These are phyloP conservation scores for Eupithecia exiguata DNA, from an alignment of 2,888 invertebrate genomes.

Conservation along the genomic window DNA sequence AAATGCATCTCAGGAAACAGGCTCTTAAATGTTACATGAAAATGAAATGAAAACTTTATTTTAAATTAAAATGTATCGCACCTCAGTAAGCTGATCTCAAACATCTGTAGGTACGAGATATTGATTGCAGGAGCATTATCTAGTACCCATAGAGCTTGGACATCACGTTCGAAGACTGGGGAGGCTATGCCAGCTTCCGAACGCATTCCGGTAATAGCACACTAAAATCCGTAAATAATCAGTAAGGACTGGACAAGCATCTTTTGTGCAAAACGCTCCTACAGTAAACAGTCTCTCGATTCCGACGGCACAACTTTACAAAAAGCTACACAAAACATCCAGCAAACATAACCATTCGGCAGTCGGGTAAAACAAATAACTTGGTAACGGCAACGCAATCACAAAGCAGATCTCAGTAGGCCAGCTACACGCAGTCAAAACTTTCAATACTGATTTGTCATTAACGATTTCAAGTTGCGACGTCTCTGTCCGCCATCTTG, in stretches of 20 bases:
- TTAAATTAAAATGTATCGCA: constrained; percentile 47
- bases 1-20: constrained; percentile 64
- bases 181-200: constrained; percentile 8
- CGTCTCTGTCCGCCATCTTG: constrained; percentile 39
- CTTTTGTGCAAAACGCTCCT: constrained; percentile 63
- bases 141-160: neutral
- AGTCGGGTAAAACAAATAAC: constrained; percentile 34
- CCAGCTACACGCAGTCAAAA: constrained; percentile 56
- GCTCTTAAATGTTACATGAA: constrained; percentile 45
- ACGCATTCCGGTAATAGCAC: constrained; percentile 27
- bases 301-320: constrained; percentile 52
- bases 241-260: constrained; percentile 38
- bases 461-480: constrained; percentile 18
- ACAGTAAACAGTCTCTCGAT: constrained; percentile 67
- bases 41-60: constrained; percentile 39
- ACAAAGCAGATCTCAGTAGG: constrained; percentile 55
- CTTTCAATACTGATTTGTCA: constrained; percentile 51
- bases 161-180: constrained; percentile 4
- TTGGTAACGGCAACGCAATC: constrained; percentile 32
- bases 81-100: constrained; percentile 43
- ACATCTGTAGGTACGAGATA: constrained; percentile 24
- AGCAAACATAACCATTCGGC: constrained; percentile 24
- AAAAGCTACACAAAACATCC: constrained; percentile 47
- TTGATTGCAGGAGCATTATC: neutral
- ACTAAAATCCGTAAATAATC: constrained; percentile 19